phyloP scores from a whole-genome alignment of 2,888 invertebrate genomes.

The Oeneis ivallda region DNA sequence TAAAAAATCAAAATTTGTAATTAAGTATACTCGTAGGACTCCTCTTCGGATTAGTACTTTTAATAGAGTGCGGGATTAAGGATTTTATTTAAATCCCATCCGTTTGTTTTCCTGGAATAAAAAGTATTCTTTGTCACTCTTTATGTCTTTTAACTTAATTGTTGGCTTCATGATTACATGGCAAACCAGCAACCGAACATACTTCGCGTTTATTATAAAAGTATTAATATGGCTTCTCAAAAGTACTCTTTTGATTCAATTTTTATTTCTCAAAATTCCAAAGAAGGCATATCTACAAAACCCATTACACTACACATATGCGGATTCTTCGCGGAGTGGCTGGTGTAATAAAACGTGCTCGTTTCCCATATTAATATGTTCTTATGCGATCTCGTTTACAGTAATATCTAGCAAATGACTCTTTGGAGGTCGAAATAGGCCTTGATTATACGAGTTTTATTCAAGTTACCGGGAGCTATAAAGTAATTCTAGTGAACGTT shows the following conservation, averaged over 20 bases:
- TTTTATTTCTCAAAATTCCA: constrained; percentile 4
- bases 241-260: constrained; percentile 4
- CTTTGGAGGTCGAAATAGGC: constrained; percentile 20
- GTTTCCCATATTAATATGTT: constrained; percentile 23
- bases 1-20: too few species aligned
- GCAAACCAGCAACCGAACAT: too few species aligned
- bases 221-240: too few species aligned
- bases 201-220: too few species aligned
- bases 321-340: constrained; percentile 22
- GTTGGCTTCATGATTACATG: too few species aligned
- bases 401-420: constrained; percentile 31
- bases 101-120: too few species aligned
- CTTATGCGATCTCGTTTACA: constrained; percentile 33
- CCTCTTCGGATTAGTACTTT: too few species aligned
- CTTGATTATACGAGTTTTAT: constrained; percentile 25
- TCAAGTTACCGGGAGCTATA: constrained; percentile 20
- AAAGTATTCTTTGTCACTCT: too few species aligned
- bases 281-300: constrained; percentile 17
- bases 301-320: constrained; percentile 12
- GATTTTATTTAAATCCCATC: too few species aligned
- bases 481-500: constrained; percentile 10
- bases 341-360: constrained; percentile 24
- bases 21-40: too few species aligned
- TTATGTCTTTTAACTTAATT: too few species aligned
- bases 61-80: too few species aligned